phyloP scores from a whole-genome alignment of 2,888 invertebrate genomes.

The Bombylius major region DNA sequence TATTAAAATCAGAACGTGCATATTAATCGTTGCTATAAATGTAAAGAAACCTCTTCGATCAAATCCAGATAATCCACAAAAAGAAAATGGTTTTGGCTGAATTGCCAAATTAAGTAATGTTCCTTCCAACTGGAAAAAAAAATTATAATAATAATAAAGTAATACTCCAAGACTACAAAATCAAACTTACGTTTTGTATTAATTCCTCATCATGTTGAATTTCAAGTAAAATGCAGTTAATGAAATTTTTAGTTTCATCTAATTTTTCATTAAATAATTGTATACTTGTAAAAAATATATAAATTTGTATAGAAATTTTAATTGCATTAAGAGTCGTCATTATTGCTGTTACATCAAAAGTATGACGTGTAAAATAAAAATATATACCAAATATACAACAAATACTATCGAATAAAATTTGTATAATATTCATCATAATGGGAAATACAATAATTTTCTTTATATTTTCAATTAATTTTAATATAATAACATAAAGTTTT shows the following conservation, averaged over 20 bases:
- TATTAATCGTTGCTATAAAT: background rate
- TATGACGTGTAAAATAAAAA: no score
- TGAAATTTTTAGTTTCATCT: background rate
- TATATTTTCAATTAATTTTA: no score
- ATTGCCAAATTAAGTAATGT: no score
- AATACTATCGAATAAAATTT: no score
- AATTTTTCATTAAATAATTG: background rate
- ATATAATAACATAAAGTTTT: no score
- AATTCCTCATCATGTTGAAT: background rate
- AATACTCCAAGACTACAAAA: background rate
- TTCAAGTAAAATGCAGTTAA: background rate
- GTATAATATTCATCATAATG: no score
- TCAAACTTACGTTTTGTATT: background rate
- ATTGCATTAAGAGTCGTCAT: no score
- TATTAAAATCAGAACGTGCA: background rate
- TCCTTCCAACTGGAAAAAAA: background rate
- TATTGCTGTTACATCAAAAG: no score
- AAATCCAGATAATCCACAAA: background rate
- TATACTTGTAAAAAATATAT: background rate
- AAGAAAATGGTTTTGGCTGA: no score
- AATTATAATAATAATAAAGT: no score
- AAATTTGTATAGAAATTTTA: background rate
- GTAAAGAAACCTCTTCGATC: background rate
- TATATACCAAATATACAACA: no score
- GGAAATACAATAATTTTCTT: no score